Conservation (phyloP, 2,797 vertebrate species). For the Micrastur ruficollis region DNA sequence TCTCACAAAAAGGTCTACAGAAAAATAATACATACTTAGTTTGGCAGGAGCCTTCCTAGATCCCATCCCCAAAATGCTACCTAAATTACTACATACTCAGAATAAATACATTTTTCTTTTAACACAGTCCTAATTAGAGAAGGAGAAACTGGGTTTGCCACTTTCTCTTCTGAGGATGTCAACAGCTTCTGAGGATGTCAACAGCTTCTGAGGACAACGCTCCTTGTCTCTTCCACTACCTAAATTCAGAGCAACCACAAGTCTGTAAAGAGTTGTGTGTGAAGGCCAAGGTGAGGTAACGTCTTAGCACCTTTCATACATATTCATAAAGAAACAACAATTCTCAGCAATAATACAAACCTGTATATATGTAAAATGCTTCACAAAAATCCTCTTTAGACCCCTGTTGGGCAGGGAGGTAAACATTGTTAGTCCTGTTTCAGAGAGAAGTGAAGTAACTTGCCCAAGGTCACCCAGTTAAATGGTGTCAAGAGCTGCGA, state of each 20-base stretch:
- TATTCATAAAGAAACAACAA: constrained; percentile 38
- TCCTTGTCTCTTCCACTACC: neutral
- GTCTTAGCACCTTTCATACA: neutral
- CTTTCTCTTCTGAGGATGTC: constrained; percentile 34
- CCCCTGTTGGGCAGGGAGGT: neutral
- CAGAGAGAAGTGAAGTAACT: neutral
- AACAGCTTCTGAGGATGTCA: constrained; percentile 24
- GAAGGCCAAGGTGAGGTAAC: constrained; percentile 39
- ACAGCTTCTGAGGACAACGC: constrained; percentile 3
- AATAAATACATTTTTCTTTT: neutral
- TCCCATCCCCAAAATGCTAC: neutral
- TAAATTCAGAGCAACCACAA: constrained; percentile 18
- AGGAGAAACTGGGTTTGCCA: constrained; percentile 2
- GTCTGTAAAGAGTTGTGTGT: neutral
- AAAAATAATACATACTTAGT: neutral
- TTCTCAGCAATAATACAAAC: constrained; percentile 8
- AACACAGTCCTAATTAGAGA: neutral
- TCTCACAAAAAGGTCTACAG: neutral
- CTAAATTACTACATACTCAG: neutral
- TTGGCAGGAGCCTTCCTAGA: neutral
- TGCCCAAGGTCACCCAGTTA: constrained; percentile 4
- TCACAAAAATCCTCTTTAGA: neutral
- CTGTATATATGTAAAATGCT: neutral
- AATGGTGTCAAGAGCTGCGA: neutral
- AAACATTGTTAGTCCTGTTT: neutral